Evolutionary conservation across 53 echinoderm and acorn worm species (phyloP).

Genomic region (Actinopyga echinites): DNA sequence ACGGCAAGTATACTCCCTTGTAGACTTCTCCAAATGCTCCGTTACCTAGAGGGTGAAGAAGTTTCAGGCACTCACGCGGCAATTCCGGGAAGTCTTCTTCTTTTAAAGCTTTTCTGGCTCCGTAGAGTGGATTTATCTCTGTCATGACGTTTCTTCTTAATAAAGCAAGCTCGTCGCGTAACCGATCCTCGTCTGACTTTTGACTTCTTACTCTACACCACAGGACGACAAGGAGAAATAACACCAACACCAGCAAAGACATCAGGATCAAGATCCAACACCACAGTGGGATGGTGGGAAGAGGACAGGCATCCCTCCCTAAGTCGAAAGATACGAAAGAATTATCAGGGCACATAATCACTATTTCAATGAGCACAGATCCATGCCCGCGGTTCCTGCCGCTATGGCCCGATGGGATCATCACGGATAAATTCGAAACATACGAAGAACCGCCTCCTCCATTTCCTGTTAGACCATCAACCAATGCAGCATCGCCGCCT

Average conservation of each 20-base stretch:
- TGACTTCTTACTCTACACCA: neutral
- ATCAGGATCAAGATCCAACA: slow-evolving; percentile 1
- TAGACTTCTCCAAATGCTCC: slow-evolving; percentile 97
- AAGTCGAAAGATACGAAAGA: neutral
- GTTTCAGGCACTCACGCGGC: slow-evolving; percentile 8
- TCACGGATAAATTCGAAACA: slow-evolving; percentile 13
- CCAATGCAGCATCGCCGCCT: slow-evolving; percentile 74
- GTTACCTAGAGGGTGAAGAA: slow-evolving; percentile 65
- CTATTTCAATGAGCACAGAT: slow-evolving; percentile 54
- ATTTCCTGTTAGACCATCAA: slow-evolving; percentile 62
- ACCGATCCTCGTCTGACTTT: slow-evolving; percentile 20
- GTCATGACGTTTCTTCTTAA: slow-evolving; percentile 22
- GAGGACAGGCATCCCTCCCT: neutral
- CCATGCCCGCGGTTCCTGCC: slow-evolving; percentile 65
- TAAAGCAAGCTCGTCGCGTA: slow-evolving; percentile 19
- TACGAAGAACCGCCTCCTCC: slow-evolving; percentile 86
- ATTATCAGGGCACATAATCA: slow-evolving; percentile 53
- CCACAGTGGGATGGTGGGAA: slow-evolving; percentile 2
- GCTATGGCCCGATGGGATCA: neutral
- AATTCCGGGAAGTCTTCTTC: slow-evolving; percentile 29
- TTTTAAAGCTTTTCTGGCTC: neutral
- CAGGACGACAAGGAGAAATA: neutral
- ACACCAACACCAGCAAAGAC: neutral
- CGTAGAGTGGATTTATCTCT: slow-evolving; percentile 34
- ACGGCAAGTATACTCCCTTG: slow-evolving; percentile 65